phyloP scores from a whole-genome alignment of 2,113 vertebrate genomes.

The Petromus typicus region DNA sequence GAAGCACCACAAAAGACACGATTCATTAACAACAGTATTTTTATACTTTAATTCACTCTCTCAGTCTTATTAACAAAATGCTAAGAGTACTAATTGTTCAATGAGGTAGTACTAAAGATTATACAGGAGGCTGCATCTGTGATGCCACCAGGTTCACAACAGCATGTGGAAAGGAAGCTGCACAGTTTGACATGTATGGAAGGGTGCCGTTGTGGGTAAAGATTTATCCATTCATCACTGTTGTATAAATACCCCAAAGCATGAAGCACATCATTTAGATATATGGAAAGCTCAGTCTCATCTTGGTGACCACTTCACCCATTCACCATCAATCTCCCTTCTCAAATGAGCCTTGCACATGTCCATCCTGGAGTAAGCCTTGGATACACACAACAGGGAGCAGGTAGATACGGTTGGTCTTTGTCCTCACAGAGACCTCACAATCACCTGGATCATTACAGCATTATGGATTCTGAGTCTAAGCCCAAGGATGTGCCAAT shows the following conservation, averaged over 20 bases:
- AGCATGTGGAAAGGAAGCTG: not conserved
- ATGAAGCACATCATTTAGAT: not conserved
- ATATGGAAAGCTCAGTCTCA: not conserved
- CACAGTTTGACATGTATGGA: not conserved
- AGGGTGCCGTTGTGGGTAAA: too few relatives aligned
- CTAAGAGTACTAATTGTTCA: not conserved
- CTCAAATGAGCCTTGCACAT: not conserved
- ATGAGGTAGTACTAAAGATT: not conserved
- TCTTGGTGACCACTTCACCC: not conserved
- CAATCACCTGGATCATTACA: not conserved
- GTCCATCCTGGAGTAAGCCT: not conserved
- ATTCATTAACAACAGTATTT: slow-evolving; percentile 64
- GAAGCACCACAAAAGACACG: slow-evolving; percentile 47
- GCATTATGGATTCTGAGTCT: not conserved
- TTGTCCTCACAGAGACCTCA: not conserved
- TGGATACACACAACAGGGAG: not conserved
- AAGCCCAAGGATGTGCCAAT: not conserved
- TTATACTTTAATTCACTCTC: slow-evolving; percentile 47
- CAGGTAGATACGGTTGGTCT: not conserved
- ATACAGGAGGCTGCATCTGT: not conserved
- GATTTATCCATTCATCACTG: not conserved
- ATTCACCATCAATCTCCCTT: not conserved
- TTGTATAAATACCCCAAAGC: not conserved
- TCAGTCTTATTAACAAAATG: not conserved
- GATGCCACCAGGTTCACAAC: not conserved